Evolutionary conservation across 2,113 vertebrate species (phyloP), one percentile per base, ranked within the genome.

Genomic region (Tragulus kanchil): DNA sequence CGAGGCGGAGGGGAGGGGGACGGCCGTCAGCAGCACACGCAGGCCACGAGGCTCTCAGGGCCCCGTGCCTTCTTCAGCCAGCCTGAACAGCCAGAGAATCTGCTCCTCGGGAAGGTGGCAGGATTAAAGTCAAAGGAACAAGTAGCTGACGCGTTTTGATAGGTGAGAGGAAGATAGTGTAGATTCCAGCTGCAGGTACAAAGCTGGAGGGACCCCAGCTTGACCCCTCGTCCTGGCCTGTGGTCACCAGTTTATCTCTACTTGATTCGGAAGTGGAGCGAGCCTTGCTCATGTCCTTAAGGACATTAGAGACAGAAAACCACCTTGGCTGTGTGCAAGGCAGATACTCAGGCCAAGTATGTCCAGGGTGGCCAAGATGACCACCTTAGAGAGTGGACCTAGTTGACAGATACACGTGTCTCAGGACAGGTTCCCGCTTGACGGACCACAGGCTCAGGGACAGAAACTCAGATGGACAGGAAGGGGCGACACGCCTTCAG

Each of bases 391-490:
- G 82, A 45, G 73, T 26, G 5, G n/a, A 9, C 36, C 36, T 36
- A 17, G 36, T n/a, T 25, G n/a, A 3, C 5, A 3, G 15, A 50
- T 13, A 3, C 3, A 4, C 0, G 0, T 12, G 23, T 13, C 31
- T 52, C 12, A 0, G 21, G 78, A 45, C 73, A 25, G 36, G n/a
- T 13, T 23, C 12, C 84, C 6, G 26, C 59, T 9, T 1, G 11
- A 59, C 45, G 1, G 54, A 77, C 84, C 42, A 0, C 1, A 58
- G 59, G 56, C 61, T 65, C 31, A 1, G 78, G 8, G 6, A 7
- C 1, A 1, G 77, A 31, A 59, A 11, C 28, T 58, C 77, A 21
- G 64, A 81, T 36, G 19, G n/a, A 36, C 71, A 8, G 56, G 26
- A 77, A 23, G 12, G 26, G 31, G 42, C 19, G 50, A 2, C 7